Base-by-base conservation (phyloP, 2,888 invertebrate species). In the Patella ulyssiponensis region DNA sequence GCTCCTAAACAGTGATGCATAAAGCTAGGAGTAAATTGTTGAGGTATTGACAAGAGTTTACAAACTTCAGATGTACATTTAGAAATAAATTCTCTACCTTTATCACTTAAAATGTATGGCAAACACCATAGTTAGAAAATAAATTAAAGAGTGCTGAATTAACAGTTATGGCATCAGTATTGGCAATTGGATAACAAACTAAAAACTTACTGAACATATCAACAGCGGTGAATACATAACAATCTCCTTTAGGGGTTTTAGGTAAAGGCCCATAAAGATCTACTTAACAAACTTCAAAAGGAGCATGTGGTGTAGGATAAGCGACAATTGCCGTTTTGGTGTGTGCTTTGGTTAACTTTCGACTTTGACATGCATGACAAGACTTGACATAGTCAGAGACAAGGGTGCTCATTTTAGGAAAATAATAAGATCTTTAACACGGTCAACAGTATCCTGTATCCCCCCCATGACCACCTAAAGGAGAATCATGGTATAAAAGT, bases 1-100 rank as follows among this genome's bases (percentile, higher is more conserved):
- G 79, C 79, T 15, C 77, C 79, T 69, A 81, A 69, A 33, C 81
- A 81, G 51, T 80, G 77, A 58, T 81, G 81, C 33, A 72, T 74
- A 15, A 71, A 74, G 51, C 74, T 74, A 12, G 79, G 79, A 12
- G 79, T 79, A 44, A 76, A 64, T 64, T 64, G 64, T 20, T 64
- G 64, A 64, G 64, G 64, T 56, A 27, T 53, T 56, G 23, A 53
- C 56, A 74, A 20, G 1, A 74, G 56, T 33, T 58, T 20, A 5
- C 27, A 52, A 7, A 70, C 71, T 56, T 74, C 74, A 54, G 17
- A 23, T 17, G 74, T 56, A 33, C 52, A 52, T 52, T 54, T 56
- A 56, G 74, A 56, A 2, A 53, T 74, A 58, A 74, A 74, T 58
- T 74, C 64, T 9, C 64, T 64, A 20, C 72, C 72, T 54, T 51